Evolutionary conservation across 1,140 invertebrate genomes (phyloP).

Genomic region (Saccostrea glomerata): DNA sequence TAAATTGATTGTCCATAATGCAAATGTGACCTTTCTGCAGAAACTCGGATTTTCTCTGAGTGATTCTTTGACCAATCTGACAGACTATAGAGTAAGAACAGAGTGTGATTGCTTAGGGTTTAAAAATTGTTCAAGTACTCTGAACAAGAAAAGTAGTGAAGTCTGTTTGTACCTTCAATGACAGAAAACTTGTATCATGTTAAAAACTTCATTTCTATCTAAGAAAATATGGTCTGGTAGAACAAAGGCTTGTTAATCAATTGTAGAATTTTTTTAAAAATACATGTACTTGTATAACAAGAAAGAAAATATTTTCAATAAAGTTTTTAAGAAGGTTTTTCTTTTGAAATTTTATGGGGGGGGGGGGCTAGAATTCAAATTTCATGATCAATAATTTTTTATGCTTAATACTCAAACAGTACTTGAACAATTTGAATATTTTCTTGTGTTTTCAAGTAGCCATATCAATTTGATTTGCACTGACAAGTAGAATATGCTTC

Average conservation of each 20-base stretch:
- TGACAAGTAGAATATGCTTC: slow-evolving; percentile 21
- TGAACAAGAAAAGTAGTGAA: neutral
- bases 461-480: neutral
- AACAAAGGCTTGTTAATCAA: too few species aligned
- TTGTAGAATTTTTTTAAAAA: too few species aligned
- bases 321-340: too few species aligned
- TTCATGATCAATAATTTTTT: too few species aligned
- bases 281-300: too few species aligned
- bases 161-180: neutral
- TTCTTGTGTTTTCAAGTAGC: neutral
- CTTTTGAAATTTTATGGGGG: too few species aligned
- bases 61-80: slow-evolving; percentile 24
- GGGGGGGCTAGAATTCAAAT: too few species aligned
- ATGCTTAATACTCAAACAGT: neutral
- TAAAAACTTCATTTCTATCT: too few species aligned
- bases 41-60: slow-evolving; percentile 12
- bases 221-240: too few species aligned
- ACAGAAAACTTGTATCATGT: neutral
- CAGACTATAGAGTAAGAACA: slow-evolving; percentile 23
- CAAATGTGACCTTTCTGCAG: neutral
- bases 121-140: slow-evolving; percentile 14
- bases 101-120: neutral
- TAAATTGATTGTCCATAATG: neutral
- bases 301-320: too few species aligned
- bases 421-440: slow-evolving; percentile 4